These are phyloP conservation scores for Cuniculus paca DNA, from an alignment of 2,797 vertebrate species.

Conservation along the genomic window DNA sequence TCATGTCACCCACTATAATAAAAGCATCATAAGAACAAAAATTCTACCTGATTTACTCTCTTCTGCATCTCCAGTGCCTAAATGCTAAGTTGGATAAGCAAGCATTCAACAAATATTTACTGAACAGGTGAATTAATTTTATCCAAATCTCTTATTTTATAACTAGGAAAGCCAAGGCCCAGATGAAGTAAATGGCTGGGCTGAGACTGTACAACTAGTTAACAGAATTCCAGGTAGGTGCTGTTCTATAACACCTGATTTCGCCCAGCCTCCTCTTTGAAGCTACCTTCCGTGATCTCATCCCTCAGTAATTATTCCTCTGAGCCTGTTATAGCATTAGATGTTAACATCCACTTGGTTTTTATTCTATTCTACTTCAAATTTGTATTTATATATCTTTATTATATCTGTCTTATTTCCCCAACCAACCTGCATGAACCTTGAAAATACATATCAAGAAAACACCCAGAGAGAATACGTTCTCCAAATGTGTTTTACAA, in stretches of 20 bases:
- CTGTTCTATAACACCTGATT: not conserved
- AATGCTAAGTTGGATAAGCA: not conserved
- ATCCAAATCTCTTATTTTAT: not conserved
- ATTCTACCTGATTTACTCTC: not conserved
- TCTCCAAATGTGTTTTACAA: not conserved
- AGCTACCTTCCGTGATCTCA: not conserved
- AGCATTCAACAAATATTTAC: slow-evolving; percentile 3
- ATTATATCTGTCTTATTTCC: slow-evolving; percentile 28
- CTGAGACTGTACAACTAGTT: not conserved
- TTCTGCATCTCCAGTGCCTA: not conserved
- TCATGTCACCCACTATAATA: not conserved
- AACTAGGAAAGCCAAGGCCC: not conserved
- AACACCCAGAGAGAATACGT: not conserved
- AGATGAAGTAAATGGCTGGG: not conserved
- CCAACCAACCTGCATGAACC: not conserved
- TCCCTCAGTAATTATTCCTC: not conserved
- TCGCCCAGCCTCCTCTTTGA: not conserved
- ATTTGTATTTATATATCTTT: slow-evolving; percentile 15
- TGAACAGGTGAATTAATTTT: slow-evolving; percentile 20
- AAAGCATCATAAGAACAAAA: not conserved
- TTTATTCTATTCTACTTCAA: slow-evolving; percentile 7
- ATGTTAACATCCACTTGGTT: not conserved
- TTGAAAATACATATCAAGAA: slow-evolving; percentile 42
- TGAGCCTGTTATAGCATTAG: not conserved
- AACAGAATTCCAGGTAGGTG: not conserved